Conservation (phyloP, 1,140 invertebrate genomes). For the Zaprionus inermis region DNA sequence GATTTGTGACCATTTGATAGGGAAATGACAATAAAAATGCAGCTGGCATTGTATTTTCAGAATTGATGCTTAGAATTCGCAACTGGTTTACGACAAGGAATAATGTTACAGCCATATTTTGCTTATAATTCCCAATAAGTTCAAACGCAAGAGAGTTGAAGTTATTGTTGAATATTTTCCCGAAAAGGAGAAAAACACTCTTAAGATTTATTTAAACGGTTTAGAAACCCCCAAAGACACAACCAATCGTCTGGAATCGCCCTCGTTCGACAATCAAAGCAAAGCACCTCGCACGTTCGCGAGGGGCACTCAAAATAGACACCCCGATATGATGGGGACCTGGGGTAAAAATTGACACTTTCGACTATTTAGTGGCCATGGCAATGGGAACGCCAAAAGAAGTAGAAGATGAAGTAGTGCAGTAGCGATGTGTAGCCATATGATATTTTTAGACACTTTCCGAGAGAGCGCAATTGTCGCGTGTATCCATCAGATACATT, state of each 20-base stretch:
- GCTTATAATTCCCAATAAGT: neutral
- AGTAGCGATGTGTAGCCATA: neutral
- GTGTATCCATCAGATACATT: slow-evolving; percentile 43
- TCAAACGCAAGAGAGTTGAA: neutral
- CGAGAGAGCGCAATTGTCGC: slow-evolving; percentile 33
- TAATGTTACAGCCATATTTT: too few relatives aligned
- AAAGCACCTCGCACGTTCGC: slow-evolving; percentile 17
- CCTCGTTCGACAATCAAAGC: slow-evolving; percentile 26
- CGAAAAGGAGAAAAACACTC: neutral
- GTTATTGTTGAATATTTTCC: neutral
- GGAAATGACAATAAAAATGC: neutral
- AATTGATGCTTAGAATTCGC: neutral
- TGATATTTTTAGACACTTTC: slow-evolving; percentile 20
- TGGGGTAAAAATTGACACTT: slow-evolving; percentile 39
- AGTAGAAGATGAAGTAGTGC: neutral
- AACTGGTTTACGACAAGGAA: too few relatives aligned
- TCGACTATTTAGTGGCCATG: slow-evolving; percentile 45
- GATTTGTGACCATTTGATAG: neutral
- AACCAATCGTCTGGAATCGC: slow-evolving; percentile 26
- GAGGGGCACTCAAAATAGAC: slow-evolving; percentile 44
- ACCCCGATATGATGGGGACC: slow-evolving; percentile 9
- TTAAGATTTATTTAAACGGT: neutral
- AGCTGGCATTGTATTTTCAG: neutral
- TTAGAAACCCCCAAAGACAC: slow-evolving; percentile 1
- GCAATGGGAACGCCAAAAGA: slow-evolving; percentile 10